These are phyloP conservation scores for Halcyon smyrnensis DNA, from an alignment of 2,797 vertebrate genomes.

Conservation along the genomic window DNA sequence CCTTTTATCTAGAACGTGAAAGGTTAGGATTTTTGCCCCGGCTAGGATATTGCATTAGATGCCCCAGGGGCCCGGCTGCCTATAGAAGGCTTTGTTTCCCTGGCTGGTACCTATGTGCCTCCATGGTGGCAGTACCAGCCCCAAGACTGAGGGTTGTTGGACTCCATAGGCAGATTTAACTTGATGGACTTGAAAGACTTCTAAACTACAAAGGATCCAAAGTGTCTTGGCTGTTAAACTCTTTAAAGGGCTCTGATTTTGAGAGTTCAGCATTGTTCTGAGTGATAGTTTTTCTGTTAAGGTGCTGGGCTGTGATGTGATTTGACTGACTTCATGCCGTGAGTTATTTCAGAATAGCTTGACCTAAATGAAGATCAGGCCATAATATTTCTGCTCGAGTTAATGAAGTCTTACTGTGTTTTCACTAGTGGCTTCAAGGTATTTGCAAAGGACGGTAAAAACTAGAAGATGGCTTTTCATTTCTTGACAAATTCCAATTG, in stretches of 20 bases:
- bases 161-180: background rate
- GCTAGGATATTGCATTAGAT: background rate
- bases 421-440: background rate
- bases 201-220: background rate
- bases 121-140: background rate
- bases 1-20: fast-evolving
- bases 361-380: background rate
- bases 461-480: background rate
- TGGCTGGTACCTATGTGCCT: fast-evolving
- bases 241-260: background rate
- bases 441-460: background rate
- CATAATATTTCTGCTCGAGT: background rate
- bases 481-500: background rate
- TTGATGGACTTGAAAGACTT: background rate
- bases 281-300: background rate
- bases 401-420: background rate
- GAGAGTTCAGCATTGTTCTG: background rate
- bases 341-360: background rate
- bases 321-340: background rate
- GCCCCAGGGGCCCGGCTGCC: background rate
- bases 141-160: background rate
- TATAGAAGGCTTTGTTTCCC: background rate
- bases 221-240: background rate
- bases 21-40: background rate
- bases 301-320: background rate